Evolutionary conservation across 64 coral and sea anemone species (phyloP).

Genomic region (Cladopsammia gracilis): DNA sequence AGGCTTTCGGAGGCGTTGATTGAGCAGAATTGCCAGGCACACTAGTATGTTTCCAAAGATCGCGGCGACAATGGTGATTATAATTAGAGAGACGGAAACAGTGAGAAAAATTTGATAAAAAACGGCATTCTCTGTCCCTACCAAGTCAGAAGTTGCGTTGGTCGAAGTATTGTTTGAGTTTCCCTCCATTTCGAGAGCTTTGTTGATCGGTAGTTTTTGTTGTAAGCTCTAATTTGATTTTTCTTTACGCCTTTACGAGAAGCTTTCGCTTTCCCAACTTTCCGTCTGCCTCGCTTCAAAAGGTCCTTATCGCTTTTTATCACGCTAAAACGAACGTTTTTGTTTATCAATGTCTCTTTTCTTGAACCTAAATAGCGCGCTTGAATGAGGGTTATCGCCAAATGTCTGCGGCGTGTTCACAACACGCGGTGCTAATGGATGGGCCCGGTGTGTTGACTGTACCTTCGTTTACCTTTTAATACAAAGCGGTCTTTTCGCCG

Average conservation of each 20-base stretch:
- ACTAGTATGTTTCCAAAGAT: conserved; percentile 89
- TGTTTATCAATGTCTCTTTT: neutral
- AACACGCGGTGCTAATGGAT: conserved; percentile 10
- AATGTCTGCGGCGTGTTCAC: conserved; percentile 18
- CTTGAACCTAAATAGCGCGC: neutral
- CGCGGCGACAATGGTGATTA: conserved; percentile 61
- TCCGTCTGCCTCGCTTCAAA: neutral
- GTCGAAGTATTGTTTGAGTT: conserved; percentile 2
- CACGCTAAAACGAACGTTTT: neutral
- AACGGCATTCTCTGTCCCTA: neutral
- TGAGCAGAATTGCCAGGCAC: conserved; percentile 78
- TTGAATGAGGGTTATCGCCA: neutral
- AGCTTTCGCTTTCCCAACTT: too few relatives aligned
- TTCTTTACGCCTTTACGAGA: too few relatives aligned
- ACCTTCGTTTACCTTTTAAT: neutral
- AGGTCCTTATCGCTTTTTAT: neutral
- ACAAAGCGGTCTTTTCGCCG: conserved; percentile 4
- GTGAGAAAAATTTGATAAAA: neutral
- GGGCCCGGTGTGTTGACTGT: neutral
- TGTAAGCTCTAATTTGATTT: too few relatives aligned
- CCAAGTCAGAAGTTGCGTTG: neutral
- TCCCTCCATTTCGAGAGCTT: neutral
- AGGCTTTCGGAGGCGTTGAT: conserved; percentile 65
- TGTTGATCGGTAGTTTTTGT: neutral
- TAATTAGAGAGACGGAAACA: conserved; percentile 1